Percentiles rank a stretch among this genome's conserved stretches.
Conservation (phyloP, 2,113 vertebrate genomes). For the Anoplopoma fimbria region DNA sequence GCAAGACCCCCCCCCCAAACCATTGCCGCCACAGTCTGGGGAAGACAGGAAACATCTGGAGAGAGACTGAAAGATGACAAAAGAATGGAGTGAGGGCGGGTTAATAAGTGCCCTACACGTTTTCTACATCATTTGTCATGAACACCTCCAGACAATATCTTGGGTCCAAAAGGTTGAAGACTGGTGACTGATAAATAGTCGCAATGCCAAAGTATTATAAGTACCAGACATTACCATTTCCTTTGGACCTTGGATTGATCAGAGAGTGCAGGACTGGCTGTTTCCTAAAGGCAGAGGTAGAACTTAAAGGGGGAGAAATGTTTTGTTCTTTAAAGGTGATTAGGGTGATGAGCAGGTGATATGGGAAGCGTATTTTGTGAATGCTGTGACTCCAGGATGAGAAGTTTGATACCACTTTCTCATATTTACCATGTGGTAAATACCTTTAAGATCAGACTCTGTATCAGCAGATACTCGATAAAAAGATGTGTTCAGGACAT, state of each 20-base stretch:
- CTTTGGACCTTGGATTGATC: not conserved
- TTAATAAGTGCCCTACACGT: not conserved
- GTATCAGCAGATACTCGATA: too few species aligned
- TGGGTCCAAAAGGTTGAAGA: not conserved
- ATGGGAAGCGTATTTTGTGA: not conserved
- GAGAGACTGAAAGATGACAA: conserved; percentile 6
- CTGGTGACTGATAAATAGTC: not conserved
- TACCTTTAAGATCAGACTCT: not conserved
- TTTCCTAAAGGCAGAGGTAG: not conserved
- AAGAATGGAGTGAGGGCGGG: conserved; percentile 6
- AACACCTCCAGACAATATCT: not conserved
- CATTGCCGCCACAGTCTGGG: conserved; percentile 27
- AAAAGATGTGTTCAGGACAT: too few species aligned
- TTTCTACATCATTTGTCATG: not conserved
- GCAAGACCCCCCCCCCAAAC: not conserved
- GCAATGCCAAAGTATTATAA: not conserved
- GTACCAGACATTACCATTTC: not conserved
- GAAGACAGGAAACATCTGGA: conserved; percentile 83
- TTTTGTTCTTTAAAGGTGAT: not conserved
- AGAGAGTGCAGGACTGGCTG: not conserved
- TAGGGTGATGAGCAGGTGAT: not conserved
- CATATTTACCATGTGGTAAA: too few species aligned
- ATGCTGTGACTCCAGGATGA: not conserved
- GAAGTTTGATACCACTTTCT: too few species aligned
- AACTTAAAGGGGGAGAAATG: not conserved